These are phyloP conservation scores for Diplodus sargus DNA, from an alignment of 2,797 vertebrate species.

Conservation along the genomic window DNA sequence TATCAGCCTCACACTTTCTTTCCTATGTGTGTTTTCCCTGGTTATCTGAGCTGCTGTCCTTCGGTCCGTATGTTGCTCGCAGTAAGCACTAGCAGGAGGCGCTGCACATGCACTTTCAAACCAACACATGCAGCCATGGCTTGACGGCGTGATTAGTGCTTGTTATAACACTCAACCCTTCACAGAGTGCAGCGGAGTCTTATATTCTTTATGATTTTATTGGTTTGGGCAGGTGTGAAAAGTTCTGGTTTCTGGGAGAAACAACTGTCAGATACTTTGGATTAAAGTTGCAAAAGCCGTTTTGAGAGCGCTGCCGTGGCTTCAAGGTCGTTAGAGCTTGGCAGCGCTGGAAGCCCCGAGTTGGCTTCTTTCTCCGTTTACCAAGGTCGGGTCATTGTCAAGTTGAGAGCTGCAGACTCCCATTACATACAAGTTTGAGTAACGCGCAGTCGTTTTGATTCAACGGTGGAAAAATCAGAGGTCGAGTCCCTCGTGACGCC, in stretches of 20 bases:
- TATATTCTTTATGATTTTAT: conserved; percentile 45
- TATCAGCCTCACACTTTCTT: conserved; percentile 38
- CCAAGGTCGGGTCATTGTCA: conserved; percentile 64
- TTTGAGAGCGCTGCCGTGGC: conserved; percentile 54
- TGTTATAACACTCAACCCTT: conserved; percentile 69
- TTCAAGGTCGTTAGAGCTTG: conserved; percentile 58
- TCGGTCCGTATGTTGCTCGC: conserved; percentile 35
- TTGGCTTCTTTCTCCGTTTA: conserved; percentile 36
- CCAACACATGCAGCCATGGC: conserved; percentile 76
- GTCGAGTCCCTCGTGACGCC: conserved; percentile 53
- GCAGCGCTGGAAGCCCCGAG: conserved; percentile 36
- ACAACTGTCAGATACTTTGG: conserved; percentile 58
- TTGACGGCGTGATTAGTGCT: conserved; percentile 75
- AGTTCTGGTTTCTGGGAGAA: conserved; percentile 58
- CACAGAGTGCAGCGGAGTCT: conserved; percentile 60
- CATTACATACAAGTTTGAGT: conserved; percentile 48
- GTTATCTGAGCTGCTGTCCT: conserved; percentile 42
- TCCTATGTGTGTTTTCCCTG: conserved; percentile 49
- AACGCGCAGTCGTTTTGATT: conserved; percentile 51
- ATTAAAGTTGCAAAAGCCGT: conserved; percentile 58
- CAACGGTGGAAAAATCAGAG: conserved; percentile 58
- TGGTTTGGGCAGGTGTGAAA: conserved; percentile 67
- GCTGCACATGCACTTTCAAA: conserved; percentile 78
- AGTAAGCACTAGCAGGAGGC: conserved; percentile 60
- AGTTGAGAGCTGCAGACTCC: conserved; percentile 53